Conservation (phyloP, 1,140 invertebrate species). For the Nymphalis io region DNA sequence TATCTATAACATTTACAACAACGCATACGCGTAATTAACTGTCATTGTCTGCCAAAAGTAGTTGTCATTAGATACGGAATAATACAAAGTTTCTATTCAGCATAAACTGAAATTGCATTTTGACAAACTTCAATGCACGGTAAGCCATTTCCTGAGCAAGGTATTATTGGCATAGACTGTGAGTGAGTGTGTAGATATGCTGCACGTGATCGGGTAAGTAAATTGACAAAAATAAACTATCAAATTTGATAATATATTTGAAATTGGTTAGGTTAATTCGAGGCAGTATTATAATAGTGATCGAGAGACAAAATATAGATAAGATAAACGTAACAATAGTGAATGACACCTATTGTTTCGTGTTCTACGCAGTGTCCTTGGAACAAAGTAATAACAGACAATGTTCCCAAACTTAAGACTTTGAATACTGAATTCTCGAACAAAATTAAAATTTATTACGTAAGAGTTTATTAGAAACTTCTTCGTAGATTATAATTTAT, state of each 20-base stretch:
- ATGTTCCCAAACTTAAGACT: constrained; percentile 8
- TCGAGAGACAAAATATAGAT: constrained; percentile 8
- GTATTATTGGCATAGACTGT: too few species aligned
- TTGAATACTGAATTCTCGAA: not conserved
- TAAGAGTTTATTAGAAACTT: not conserved
- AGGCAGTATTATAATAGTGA: constrained; percentile 12
- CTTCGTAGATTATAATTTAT: too few species aligned
- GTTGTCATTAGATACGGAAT: too few species aligned
- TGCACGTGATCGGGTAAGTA: too few species aligned
- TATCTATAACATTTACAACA: too few species aligned
- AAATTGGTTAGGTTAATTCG: constrained; percentile 1
- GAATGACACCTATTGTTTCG: constrained; percentile 25
- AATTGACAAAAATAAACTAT: not conserved
- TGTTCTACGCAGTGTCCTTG: constrained; percentile 20
- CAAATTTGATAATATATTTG: not conserved
- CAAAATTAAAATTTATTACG: not conserved
- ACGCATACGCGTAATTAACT: too few species aligned
- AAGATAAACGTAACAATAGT: constrained; percentile 14
- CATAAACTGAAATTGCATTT: too few species aligned
- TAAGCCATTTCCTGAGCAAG: too few species aligned
- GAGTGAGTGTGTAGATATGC: too few species aligned
- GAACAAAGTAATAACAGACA: constrained; percentile 2
- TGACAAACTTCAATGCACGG: too few species aligned
- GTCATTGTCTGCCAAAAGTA: too few species aligned
- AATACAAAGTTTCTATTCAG: too few species aligned